Evolutionary conservation across 1,140 invertebrate species (phyloP), one percentile per base, ranked within the genome.

Genomic region (Papilio xuthus): DNA sequence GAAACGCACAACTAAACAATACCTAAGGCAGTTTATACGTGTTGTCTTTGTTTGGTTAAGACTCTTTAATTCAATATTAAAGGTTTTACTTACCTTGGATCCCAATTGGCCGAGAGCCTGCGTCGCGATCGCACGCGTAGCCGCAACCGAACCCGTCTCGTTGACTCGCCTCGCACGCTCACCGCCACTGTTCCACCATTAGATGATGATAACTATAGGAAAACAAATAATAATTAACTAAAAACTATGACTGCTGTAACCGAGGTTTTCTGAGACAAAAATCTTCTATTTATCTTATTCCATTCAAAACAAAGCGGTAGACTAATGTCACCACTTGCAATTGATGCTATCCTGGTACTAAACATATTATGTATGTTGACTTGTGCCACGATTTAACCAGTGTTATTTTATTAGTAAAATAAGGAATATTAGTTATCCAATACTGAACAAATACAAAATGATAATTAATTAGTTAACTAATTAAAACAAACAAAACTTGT

Each of bases 21-120:
- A n/a, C n/a, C n/a, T n/a, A n/a, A n/a, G n/a, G n/a, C n/a, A n/a
- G n/a, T n/a, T n/a, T n/a, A n/a, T n/a, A n/a, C n/a, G n/a, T n/a
- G n/a, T n/a, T n/a, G n/a, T 50, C 18, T 18, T 13, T 18, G 15
- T 4, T 50, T 4, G 47, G 23, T 60, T 60, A 26, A 26, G 23
- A 26, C 9, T 60, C 56, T 23, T 23, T 60, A 60, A n/a, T 56
- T 56, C 13, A 42, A 53, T 53, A 20, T 7, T 32, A n/a, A 60
- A 12, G 20, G 10, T n/a, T 18, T 12, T 53, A 72, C 13, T 69
- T 85, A 93, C 92, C 92, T 93, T 8, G 92, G 88, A 77, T 93
- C 90, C 92, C 92, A 93, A 80, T 92, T 93, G 13, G 92, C 88
- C n/a, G 88, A 83, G 0, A 93, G 80, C 78, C 89, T 86, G 56